Conservation (phyloP, 2,797 vertebrate genomes). For the Neosilurus mollespiculum region DNA sequence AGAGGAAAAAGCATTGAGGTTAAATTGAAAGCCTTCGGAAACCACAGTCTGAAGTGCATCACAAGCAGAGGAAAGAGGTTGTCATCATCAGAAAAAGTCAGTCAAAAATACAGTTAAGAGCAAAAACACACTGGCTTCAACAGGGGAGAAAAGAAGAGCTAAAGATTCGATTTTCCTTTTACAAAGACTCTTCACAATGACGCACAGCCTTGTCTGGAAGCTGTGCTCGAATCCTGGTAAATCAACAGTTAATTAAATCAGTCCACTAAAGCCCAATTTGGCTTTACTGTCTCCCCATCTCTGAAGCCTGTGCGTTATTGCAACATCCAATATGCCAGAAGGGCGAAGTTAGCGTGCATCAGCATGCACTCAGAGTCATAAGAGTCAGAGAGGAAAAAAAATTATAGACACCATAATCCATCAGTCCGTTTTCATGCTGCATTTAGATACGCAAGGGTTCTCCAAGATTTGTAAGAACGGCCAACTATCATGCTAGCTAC, state of each 20-base stretch:
- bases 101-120: conserved; percentile 65
- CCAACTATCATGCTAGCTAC: conserved; percentile 76
- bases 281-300: conserved; percentile 47
- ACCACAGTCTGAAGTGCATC: conserved; percentile 71
- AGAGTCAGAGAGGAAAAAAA: conserved; percentile 67
- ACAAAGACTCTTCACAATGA: conserved; percentile 11
- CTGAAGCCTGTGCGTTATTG: conserved; percentile 72
- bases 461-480: conserved; percentile 55
- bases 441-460: conserved; percentile 49
- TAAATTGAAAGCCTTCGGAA: conserved; percentile 72
- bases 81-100: conserved; percentile 39
- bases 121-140: conserved; percentile 73
- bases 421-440: conserved; percentile 70
- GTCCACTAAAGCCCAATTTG: conserved; percentile 30
- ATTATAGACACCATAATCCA: conserved; percentile 70
- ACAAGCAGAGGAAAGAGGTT: conserved; percentile 66
- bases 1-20: conserved; percentile 70
- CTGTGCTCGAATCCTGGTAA: conserved; percentile 55
- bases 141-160: conserved; percentile 70
- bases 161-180: conserved; percentile 57
- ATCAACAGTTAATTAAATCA: conserved; percentile 31
- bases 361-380: conserved; percentile 79
- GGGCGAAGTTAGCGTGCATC: conserved; percentile 76
- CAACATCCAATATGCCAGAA: conserved; percentile 67
- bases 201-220: conserved; percentile 61